These are phyloP conservation scores for Dugesia japonica DNA, from an alignment of 2,888 invertebrate species.

Conservation along the genomic window DNA sequence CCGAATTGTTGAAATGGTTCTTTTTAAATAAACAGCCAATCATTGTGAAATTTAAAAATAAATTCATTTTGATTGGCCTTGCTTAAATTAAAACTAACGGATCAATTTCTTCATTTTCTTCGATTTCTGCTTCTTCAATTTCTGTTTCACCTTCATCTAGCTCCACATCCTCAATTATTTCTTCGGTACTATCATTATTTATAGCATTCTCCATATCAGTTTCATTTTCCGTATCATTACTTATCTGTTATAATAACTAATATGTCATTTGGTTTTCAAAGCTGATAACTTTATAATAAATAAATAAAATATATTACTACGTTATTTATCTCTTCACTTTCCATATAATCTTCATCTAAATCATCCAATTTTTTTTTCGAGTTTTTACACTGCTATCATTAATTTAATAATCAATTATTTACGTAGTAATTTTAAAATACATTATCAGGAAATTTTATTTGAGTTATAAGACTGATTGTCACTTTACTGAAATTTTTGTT, in stretches of 20 bases:
- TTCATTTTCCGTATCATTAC: neutral
- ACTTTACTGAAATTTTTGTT: neutral
- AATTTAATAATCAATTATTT: too few species aligned
- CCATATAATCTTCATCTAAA: neutral
- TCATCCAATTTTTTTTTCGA: neutral
- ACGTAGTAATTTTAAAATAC: too few species aligned
- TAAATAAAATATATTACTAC: neutral
- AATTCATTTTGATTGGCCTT: neutral
- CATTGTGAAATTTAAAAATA: neutral
- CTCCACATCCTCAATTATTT: neutral
- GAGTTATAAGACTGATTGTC: neutral
- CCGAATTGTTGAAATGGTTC: neutral
- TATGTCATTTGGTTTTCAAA: too few species aligned
- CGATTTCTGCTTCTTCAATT: neutral
- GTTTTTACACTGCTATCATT: neutral
- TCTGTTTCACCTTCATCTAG: neutral
- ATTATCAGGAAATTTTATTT: neutral
- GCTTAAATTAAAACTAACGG: neutral
- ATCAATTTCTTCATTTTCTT: slow-evolving; percentile 11
- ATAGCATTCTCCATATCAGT: neutral
- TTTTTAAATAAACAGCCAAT: neutral
- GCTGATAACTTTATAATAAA: too few species aligned
- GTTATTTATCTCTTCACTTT: neutral
- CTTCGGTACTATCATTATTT: slow-evolving; percentile 4
- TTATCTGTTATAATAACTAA: neutral